These are phyloP conservation scores for Apocheima hispidaria DNA, from an alignment of 2,888 invertebrate species.

Conservation along the genomic window DNA sequence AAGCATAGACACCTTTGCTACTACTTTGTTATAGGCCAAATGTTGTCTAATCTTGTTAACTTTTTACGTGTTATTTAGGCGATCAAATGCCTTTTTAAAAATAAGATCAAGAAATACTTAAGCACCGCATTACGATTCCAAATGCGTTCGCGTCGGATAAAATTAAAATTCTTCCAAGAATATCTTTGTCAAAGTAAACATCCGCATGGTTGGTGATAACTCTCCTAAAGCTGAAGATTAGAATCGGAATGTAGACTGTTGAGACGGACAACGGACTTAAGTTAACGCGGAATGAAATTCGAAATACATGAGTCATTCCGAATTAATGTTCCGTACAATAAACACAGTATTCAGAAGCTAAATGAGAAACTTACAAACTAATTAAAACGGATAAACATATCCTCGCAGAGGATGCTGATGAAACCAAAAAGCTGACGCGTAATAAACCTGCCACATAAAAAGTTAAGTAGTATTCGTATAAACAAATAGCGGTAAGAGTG, in stretches of 20 bases:
- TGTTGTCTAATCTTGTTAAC: constrained; percentile 30
- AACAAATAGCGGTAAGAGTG: constrained; percentile 48
- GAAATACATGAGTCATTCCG: background rate
- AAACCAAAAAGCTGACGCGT: constrained; percentile 42
- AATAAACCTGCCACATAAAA: constrained; percentile 57
- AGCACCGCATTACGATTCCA: constrained; percentile 32
- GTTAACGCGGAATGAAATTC: constrained; percentile 1
- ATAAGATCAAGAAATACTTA: background rate
- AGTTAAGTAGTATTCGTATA: constrained; percentile 47
- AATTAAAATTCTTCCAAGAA: constrained; percentile 43
- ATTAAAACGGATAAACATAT: constrained; percentile 38
- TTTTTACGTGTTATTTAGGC: constrained; percentile 9
- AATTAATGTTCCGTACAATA: constrained; percentile 13
- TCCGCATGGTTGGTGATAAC: constrained; percentile 42
- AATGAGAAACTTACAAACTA: constrained; percentile 34
- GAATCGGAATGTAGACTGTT: constrained; percentile 47
- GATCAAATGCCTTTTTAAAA: background rate
- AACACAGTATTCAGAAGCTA: constrained; percentile 27
- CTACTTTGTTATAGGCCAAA: constrained; percentile 51
- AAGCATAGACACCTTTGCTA: constrained; percentile 48
- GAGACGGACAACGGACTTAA: constrained; percentile 24
- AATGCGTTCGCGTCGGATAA: constrained; percentile 18
- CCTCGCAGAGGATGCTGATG: constrained; percentile 31
- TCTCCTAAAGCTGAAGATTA: constrained; percentile 48
- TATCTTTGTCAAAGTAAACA: constrained; percentile 43